Evolutionary conservation across 2,113 vertebrate genomes (phyloP).

Genomic region (Cricetomys ansorgei): DNA sequence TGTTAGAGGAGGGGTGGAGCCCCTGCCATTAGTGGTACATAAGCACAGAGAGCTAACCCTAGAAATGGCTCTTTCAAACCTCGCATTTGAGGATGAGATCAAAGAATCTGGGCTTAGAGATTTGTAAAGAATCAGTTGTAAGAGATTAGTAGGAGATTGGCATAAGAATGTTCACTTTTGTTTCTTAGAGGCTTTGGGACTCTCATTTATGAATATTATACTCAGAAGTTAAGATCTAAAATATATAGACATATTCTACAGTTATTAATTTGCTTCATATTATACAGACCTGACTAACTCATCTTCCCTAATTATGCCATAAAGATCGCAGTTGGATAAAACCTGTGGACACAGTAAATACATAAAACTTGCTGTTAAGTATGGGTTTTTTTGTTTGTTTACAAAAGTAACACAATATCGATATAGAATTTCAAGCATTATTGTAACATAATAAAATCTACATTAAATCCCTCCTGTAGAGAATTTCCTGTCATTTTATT

Average conservation of each 20-base stretch:
- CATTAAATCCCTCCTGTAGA: background rate
- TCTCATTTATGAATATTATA: conserved; percentile 37
- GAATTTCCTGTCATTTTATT: background rate
- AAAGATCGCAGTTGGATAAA: conserved; percentile 41
- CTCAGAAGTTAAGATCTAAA: conserved; percentile 19
- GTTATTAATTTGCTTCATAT: conserved; percentile 44
- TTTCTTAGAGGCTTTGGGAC: background rate
- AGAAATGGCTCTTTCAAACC: conserved; percentile 24
- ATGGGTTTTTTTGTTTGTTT: conserved; percentile 23
- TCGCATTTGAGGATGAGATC: background rate
- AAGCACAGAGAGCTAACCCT: background rate
- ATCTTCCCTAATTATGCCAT: conserved; percentile 1
- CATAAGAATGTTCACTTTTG: background rate
- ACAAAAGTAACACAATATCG: background rate
- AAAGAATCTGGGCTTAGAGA: conserved; percentile 9
- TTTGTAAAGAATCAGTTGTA: conserved; percentile 26
- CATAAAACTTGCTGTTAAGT: conserved; percentile 41
- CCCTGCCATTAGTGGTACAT: background rate
- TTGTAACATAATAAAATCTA: background rate
- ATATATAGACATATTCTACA: background rate
- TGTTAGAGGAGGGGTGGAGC: background rate
- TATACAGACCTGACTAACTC: background rate
- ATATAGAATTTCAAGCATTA: conserved; percentile 44
- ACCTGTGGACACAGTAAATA: conserved; percentile 35
- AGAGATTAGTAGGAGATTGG: conserved; percentile 14